Conservation (phyloP, 2,113 vertebrate genomes). For the Tragelaphus strepsiceros region DNA sequence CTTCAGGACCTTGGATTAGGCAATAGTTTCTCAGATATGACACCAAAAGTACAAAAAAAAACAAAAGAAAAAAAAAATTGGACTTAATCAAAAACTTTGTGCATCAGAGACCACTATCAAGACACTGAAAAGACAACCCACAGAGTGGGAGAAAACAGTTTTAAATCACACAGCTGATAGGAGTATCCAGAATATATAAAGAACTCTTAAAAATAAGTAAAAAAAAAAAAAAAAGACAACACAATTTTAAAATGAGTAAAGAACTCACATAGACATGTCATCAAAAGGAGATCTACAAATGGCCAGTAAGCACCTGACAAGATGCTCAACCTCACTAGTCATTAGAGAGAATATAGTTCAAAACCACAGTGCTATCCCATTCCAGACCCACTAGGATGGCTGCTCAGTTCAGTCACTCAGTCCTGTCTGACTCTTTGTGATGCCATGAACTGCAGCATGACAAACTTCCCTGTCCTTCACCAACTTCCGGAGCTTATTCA, state of each 20-base stretch:
- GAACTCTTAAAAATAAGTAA: constrained; percentile 7
- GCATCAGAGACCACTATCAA: neutral
- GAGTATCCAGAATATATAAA: neutral
- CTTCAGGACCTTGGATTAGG: neutral
- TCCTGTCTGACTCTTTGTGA: neutral
- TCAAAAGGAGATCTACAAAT: neutral
- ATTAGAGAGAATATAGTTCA: constrained; percentile 4
- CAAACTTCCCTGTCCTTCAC: neutral
- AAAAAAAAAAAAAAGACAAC: neutral
- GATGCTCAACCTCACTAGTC: neutral
- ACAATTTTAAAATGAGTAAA: constrained; percentile 32
- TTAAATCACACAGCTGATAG: neutral
- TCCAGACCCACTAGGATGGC: neutral
- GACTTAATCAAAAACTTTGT: neutral
- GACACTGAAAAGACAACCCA: neutral
- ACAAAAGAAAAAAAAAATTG: neutral
- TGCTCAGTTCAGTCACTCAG: neutral
- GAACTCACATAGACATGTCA: neutral
- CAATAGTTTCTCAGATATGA: neutral
- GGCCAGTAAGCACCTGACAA: neutral
- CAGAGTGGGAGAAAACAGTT: neutral
- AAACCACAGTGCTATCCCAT: neutral
- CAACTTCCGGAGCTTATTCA: neutral
- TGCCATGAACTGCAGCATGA: neutral
- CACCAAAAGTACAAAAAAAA: neutral